Base-by-base conservation (phyloP, 2,113 vertebrate genomes). In the Alosa alosa region DNA sequence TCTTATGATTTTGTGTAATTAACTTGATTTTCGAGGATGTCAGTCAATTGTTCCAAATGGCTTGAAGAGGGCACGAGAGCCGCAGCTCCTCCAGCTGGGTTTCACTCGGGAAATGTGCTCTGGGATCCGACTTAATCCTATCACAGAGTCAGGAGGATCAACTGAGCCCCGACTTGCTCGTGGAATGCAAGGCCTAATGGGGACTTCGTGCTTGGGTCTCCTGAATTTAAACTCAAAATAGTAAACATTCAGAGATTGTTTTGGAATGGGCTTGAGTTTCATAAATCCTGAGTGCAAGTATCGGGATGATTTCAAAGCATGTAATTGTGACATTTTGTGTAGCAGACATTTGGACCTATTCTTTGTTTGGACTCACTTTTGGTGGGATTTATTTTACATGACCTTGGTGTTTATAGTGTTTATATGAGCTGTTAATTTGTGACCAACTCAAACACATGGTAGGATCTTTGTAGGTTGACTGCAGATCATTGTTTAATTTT, bases 51-150 rank as follows among this genome's bases (percentile, higher is more conserved):
- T 89, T 86, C 83, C 82, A 82, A 89, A 88, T 87, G 87, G 86
- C 86, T 81, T 85, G 83, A 90, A 88, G 88, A 88, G 84, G 83
- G 85, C 87, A 86, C 22, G 85, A 84, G 64, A 86, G 81, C 81
- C 15, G 39, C 0, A 83, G 41, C 22, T 44, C 10, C 91, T 94
- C 90, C 89, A 91, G 87, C 88, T 90, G 84, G 88, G 55, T 55
- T 88, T 55, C 83, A 87, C 83, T 89, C 82, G 85, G 82, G 88
- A 93, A 92, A 89, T 89, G 87, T 85, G 83, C 55, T 15, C 25
- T 87, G 89, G 88, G 90, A 93, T 93, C 90, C 83, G 55, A 83
- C 84, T 88, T 94, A 93, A 94, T 94, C 91, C 92, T 88, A 84
- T 92, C 88, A 89, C 81, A 88, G 88, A 87, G 82, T 86, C 87